These are phyloP conservation scores for Metopolophium dirhodum DNA, from an alignment of 1,140 invertebrate genomes.

Conservation along the genomic window DNA sequence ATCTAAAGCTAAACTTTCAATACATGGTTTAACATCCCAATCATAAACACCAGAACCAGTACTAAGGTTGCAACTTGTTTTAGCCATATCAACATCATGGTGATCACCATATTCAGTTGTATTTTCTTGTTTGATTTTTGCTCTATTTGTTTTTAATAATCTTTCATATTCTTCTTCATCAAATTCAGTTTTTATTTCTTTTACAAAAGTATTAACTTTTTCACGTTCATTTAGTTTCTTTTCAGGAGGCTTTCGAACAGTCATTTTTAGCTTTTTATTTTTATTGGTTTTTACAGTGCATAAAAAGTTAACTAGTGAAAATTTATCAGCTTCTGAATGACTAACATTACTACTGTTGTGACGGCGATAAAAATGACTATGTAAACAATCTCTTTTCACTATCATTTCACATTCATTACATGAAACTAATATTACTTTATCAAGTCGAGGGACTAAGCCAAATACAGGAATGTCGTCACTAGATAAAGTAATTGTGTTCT, in stretches of 20 bases:
- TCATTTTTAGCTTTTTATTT: conserved; percentile 37
- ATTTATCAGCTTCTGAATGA: conserved; percentile 22
- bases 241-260: not conserved
- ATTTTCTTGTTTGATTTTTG: conserved; percentile 12
- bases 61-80: not conserved
- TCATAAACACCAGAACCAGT: not conserved
- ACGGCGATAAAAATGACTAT: conserved; percentile 23
- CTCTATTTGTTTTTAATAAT: not conserved
- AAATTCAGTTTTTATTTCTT: conserved; percentile 48
- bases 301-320: conserved; percentile 39
- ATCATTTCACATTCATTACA: conserved; percentile 52
- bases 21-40: conserved; percentile 27
- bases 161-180: not conserved
- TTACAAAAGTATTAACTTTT: not conserved
- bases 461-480: conserved; percentile 32
- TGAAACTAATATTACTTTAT: conserved; percentile 23
- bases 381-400: conserved; percentile 49
- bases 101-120: conserved; percentile 3
- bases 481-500: conserved; percentile 24
- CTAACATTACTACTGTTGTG: conserved; percentile 11
- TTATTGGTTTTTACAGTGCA: conserved; percentile 25
- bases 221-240: not conserved
- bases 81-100: not conserved
- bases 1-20: not conserved
- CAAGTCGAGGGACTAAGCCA: conserved; percentile 46